Conservation (phyloP, 1,140 invertebrate genomes). For the Metaphire vulgaris region DNA sequence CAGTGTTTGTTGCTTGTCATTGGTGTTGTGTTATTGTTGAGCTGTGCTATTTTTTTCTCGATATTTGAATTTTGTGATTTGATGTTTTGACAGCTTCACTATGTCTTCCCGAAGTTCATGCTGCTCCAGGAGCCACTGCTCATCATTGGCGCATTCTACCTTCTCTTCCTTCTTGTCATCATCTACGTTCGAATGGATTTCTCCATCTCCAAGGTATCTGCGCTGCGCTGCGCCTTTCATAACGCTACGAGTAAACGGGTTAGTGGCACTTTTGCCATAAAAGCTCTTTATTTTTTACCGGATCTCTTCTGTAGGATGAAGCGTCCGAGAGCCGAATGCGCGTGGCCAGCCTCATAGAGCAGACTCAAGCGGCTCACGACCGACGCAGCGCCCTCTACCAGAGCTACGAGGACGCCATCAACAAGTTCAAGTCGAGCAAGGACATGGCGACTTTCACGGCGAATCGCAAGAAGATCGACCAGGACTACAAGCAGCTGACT, state of each 20-base stretch:
- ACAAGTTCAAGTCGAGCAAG: conserved; percentile 62
- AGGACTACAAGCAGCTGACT: conserved; percentile 62
- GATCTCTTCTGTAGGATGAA: too few species aligned
- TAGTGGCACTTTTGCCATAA: too few species aligned
- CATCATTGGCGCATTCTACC: conserved; percentile 77
- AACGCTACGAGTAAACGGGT: too few species aligned
- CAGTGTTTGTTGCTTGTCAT: too few species aligned
- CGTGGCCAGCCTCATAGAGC: conserved; percentile 53
- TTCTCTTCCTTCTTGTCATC: conserved; percentile 85
- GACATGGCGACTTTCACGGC: conserved; percentile 57
- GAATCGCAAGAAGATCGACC: conserved; percentile 58
- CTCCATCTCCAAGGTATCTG: conserved; percentile 69
- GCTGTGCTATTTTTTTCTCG: too few species aligned
- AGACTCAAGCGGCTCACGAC: conserved; percentile 60
- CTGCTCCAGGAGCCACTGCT: conserved; percentile 89
- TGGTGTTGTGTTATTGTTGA: too few species aligned
- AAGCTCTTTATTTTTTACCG: too few species aligned
- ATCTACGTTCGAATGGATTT: conserved; percentile 92
- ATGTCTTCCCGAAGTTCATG: conserved; percentile 71
- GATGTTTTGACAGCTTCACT: conserved; percentile 72
- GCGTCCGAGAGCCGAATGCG: conserved; percentile 57
- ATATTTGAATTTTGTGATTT: too few species aligned
- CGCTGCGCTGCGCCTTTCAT: too few species aligned
- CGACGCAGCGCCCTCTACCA: conserved; percentile 60
- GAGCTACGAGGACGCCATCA: conserved; percentile 61